Percentiles rank a stretch among this genome's conserved stretches.
Evolutionary conservation across 2,113 vertebrate species (phyloP).

Genomic region (Gopherus evgoodei): DNA sequence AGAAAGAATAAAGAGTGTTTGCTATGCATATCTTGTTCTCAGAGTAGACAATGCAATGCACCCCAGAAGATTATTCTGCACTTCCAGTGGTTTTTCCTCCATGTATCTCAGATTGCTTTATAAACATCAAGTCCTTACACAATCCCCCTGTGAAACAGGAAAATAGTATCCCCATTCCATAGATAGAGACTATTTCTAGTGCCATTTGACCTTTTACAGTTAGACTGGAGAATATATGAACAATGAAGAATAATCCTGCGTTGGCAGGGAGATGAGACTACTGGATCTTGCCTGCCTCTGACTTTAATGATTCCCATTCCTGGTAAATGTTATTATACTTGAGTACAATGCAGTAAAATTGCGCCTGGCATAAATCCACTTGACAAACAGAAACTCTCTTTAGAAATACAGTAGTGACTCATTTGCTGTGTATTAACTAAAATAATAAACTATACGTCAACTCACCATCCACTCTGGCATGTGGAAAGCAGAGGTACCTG

Average conservation of each 20-base stretch:
- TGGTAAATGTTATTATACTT: accelerated
- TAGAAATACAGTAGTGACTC: accelerated
- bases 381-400: neutral
- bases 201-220: accelerated
- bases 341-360: accelerated
- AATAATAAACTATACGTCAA: accelerated
- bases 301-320: neutral
- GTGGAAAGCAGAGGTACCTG: constrained; percentile 75
- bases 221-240: neutral
- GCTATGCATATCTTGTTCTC: neutral
- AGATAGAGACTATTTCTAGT: neutral
- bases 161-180: neutral
- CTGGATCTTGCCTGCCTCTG: accelerated
- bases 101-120: accelerated
- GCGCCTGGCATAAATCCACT: neutral
- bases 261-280: no score
- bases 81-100: neutral
- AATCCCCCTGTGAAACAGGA: neutral
- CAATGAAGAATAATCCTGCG: accelerated
- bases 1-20: neutral
- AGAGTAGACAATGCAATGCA: neutral
- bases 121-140: accelerated
- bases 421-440: accelerated
- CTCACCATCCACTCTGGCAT: constrained; percentile 84
- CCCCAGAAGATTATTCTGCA: accelerated